Evolutionary conservation across 2,888 invertebrate species (phyloP), one percentile per base, ranked within the genome.

Genomic region (Diadromus collaris): DNA sequence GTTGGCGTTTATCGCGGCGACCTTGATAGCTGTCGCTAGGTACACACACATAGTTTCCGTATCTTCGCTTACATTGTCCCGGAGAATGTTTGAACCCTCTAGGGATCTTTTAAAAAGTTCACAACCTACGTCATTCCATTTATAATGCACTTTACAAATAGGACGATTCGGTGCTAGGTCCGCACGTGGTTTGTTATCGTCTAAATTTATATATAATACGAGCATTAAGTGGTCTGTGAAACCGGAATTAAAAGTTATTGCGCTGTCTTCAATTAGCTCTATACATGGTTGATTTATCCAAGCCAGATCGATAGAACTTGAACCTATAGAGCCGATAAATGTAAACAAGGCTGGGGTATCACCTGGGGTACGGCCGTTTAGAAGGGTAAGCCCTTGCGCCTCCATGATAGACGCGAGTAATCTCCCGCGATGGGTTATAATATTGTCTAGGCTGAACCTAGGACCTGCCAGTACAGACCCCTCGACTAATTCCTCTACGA

Each of bases 1-100:
- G 7, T 10, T 41, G 38, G 61, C 41, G 9, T 24, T 21, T 41
- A 41, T 13, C 21, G 61, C 38, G 2, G 61, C 61, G 1, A 41
- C 41, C 10, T 61, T 61, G 5, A 61, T 61, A 10, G 61, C 41
- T 19, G 41, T 61, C 13, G 41, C 61, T 0, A 61, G 24, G 13
- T 41, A 41, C 10, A n/a, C 38, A 16, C 60, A 7, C 19, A 5
- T n/a, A 19, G n/a, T n/a, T 16, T 46, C n/a, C 5, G n/a, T 19
- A 46, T 4, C n/a, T 46, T n/a, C 21, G 46, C n/a, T 5, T 46
- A n/a, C n/a, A n/a, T 32, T 60, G 34, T 27, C 10, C 27, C 56
- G 27, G 27, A 24, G 27, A 60, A n/a, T n/a, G 21, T 10, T 19
- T 60, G 4, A 9, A 34, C 9, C 19, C n/a, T 19, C 34, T 19